Percentiles rank a stretch among this genome's conserved stretches.
Conservation (phyloP, 2,797 vertebrate species). For the Schizopygopsis pylzovi region DNA sequence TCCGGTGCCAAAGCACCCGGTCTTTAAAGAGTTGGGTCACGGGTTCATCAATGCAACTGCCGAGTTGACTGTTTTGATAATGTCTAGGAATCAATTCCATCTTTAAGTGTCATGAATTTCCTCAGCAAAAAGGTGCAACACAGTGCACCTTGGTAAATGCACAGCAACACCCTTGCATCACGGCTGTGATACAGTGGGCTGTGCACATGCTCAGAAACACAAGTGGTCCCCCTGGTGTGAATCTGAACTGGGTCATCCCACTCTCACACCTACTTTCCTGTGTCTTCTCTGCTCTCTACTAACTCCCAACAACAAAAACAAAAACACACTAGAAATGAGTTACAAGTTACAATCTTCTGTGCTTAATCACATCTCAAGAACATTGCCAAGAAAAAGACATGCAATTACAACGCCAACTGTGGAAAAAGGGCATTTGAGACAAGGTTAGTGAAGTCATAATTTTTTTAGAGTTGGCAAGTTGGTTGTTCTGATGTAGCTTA, state of each 20-base stretch:
- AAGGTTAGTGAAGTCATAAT: not conserved
- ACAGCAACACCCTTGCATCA: not conserved
- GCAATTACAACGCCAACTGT: not conserved
- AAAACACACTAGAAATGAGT: not conserved
- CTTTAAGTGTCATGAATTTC: not conserved
- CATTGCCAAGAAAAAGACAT: not conserved
- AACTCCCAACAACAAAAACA: not conserved
- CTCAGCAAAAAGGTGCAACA: not conserved
- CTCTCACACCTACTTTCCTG: not conserved
- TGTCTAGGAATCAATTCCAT: not conserved
- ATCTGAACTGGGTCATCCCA: not conserved
- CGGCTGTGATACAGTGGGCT: not conserved
- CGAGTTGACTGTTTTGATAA: not conserved
- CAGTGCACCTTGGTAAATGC: not conserved
- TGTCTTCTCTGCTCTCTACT: not conserved
- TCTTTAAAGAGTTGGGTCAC: not conserved
- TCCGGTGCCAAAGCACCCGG: no score
- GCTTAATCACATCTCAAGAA: not conserved
- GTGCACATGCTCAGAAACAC: not conserved
- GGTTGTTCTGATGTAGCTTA: not conserved
- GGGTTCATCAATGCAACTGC: not conserved
- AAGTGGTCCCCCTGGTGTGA: not conserved
- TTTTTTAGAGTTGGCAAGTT: not conserved
- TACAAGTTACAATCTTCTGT: not conserved
- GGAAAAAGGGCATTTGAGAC: not conserved